Conservation (phyloP, 2,113 vertebrate genomes). For the Sinocyclocheilus rhinocerous region DNA sequence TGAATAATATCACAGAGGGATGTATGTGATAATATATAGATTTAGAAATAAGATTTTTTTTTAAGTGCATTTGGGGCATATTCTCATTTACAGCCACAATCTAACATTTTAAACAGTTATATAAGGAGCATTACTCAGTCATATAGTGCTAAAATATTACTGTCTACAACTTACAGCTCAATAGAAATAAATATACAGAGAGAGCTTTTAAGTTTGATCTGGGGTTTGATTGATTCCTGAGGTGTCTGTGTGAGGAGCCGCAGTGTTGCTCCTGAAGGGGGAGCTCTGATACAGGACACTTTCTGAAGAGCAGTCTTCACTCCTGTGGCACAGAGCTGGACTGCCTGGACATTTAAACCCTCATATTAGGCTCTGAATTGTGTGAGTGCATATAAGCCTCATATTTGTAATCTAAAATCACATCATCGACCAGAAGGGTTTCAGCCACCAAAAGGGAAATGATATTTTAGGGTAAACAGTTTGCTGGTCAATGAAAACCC, state of each 20-base stretch:
- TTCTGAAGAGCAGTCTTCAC: constrained; percentile 41
- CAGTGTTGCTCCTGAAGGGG: constrained; percentile 72
- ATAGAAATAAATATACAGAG: neutral
- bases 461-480: neutral
- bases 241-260: neutral
- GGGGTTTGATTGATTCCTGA: neutral
- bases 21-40: constrained; percentile 18
- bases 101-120: neutral
- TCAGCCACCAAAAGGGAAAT: neutral
- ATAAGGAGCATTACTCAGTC: neutral
- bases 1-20: constrained; percentile 34
- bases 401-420: neutral
- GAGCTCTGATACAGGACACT: constrained; percentile 80
- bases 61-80: neutral
- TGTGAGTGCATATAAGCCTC: neutral
- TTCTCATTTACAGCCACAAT: neutral
- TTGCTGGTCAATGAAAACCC: neutral
- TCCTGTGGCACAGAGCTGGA: constrained; percentile 26
- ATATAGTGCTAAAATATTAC: neutral
- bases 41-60: neutral
- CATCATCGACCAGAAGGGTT: neutral
- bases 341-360: neutral
- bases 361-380: neutral
- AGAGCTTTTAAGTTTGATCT: neutral
- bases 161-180: neutral